phyloP scores from a whole-genome alignment of 2,888 invertebrate genomes.

The Serripes groenlandicus region DNA sequence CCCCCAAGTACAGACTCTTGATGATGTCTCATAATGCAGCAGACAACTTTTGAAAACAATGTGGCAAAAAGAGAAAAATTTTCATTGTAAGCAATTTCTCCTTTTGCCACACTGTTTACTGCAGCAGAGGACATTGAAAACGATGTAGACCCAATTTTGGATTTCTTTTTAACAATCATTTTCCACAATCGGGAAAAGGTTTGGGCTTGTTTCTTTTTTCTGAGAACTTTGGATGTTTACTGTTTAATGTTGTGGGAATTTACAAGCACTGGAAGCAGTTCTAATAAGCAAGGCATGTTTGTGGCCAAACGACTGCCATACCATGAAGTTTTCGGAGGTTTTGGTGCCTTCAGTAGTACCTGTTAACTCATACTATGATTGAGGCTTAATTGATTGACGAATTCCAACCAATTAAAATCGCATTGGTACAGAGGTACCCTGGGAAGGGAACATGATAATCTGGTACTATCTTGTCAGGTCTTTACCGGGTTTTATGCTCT shows the following conservation, averaged over 20 bases:
- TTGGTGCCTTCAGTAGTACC: conserved; percentile 17
- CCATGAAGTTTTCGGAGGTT: not conserved
- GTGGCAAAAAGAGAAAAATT: conserved; percentile 5
- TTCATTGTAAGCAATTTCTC: not conserved
- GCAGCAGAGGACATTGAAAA: no score
- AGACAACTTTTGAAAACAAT: no score
- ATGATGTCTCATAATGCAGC: no score
- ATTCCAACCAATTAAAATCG: conserved; percentile 35
- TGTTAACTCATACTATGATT: conserved; percentile 22
- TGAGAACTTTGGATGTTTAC: no score
- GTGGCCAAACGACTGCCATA: not conserved
- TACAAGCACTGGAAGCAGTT: not conserved
- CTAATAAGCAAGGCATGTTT: not conserved
- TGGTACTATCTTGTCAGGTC: conserved; percentile 21
- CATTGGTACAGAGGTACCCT: conserved; percentile 20
- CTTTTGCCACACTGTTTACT: not conserved
- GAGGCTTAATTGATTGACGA: conserved; percentile 16
- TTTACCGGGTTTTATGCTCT: conserved; percentile 4
- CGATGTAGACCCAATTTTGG: no score
- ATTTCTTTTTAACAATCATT: no score
- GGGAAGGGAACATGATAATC: conserved; percentile 26
- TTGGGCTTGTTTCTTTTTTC: no score
- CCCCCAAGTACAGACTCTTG: not conserved
- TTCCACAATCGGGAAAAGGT: no score
- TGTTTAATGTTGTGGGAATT: not conserved